A percentile compares a stretch with the other conserved stretches of the same genome.
Evolutionary conservation across 2,797 vertebrate species (phyloP).

Genomic region (Manis pentadactyla): DNA sequence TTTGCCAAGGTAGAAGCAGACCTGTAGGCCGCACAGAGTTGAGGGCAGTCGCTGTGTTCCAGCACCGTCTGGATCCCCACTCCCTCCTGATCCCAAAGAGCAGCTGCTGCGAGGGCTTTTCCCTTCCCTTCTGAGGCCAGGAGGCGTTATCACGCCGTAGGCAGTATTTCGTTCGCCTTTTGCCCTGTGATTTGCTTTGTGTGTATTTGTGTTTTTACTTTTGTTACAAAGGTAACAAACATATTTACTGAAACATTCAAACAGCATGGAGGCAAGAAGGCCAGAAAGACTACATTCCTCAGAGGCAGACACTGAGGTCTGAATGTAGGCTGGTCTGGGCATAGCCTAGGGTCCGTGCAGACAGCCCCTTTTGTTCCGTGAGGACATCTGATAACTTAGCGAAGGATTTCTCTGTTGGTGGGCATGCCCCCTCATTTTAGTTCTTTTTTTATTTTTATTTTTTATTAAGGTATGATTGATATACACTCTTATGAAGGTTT

Average conservation of each 20-base stretch:
- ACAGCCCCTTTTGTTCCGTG: not conserved
- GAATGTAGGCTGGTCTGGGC: rapidly evolving
- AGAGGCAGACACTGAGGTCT: not conserved
- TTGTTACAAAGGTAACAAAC: not conserved
- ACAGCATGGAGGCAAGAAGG: not conserved
- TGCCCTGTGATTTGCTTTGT: not conserved
- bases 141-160: too few relatives aligned
- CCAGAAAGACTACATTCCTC: not conserved
- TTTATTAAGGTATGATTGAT: too few relatives aligned
- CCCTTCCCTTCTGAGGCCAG: not conserved
- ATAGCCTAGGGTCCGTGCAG: too few relatives aligned
- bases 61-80: not conserved
- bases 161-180: not conserved
- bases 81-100: too few relatives aligned
- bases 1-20: not conserved
- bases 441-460: not conserved
- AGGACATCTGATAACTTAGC: not conserved
- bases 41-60: not conserved
- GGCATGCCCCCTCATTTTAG: not conserved
- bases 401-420: not conserved
- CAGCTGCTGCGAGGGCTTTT: rapidly evolving
- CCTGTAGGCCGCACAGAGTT: not conserved
- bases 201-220: not conserved
- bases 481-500: too few relatives aligned
- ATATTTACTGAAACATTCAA: not conserved